phyloP scores from a whole-genome alignment of 1,140 invertebrate genomes.

The Aphaenogaster rudis region DNA sequence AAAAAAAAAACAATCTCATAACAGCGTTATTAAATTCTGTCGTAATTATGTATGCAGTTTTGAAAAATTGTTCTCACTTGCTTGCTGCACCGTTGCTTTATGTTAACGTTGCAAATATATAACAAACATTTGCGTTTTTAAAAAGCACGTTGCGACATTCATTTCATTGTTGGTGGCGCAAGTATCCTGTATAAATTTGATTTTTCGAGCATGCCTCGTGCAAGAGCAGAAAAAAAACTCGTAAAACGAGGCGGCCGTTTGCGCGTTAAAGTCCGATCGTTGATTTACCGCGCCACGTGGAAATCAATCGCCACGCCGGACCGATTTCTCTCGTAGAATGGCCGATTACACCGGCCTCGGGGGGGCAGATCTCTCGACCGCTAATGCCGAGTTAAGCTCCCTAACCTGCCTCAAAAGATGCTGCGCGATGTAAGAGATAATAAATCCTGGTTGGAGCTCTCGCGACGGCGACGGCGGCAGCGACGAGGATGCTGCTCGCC shows the following conservation, averaged over 20 bases:
- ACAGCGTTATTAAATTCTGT: neutral
- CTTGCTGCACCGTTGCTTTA: neutral
- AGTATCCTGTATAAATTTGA: neutral
- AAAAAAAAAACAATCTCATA: neutral
- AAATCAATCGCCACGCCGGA: constrained; percentile 50
- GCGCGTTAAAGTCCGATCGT: constrained; percentile 46
- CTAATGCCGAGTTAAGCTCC: constrained; percentile 75
- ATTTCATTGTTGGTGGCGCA: neutral
- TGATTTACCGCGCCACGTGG: constrained; percentile 63
- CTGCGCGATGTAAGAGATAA: constrained; percentile 74
- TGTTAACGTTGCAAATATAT: neutral
- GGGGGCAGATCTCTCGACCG: constrained; percentile 36
- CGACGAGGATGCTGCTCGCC: constrained; percentile 10
- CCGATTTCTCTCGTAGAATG: constrained; percentile 62
- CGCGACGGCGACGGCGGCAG: constrained; percentile 1
- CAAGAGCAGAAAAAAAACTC: constrained; percentile 9
- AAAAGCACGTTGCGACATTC: neutral
- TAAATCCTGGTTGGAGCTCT: constrained; percentile 71
- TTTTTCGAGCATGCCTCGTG: neutral
- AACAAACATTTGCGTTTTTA: neutral
- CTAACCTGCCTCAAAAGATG: constrained; percentile 78
- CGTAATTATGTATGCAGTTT: neutral
- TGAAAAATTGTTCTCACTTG: neutral
- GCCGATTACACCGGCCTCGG: constrained; percentile 31
- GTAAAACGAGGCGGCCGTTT: neutral